A percentile compares a stretch with the other conserved stretches of the same genome.
Conservation (phyloP, 2,113 vertebrate genomes). For the Sterrhoptilus dennistouni region DNA sequence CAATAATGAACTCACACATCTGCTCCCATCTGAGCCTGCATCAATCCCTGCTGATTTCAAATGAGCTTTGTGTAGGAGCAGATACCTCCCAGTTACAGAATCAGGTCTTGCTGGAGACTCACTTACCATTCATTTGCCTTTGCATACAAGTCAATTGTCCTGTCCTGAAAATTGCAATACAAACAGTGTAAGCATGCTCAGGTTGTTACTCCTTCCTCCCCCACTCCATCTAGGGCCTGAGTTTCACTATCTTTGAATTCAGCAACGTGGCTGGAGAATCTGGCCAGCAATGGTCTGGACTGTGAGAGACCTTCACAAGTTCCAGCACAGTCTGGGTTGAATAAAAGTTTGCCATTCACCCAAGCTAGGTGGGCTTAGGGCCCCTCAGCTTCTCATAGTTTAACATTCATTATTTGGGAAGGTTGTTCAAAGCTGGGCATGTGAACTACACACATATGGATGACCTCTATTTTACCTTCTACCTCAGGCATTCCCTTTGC, state of each 20-base stretch:
- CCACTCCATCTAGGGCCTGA: background rate
- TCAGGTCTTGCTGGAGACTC: background rate
- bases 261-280: rapidly evolving
- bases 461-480: background rate
- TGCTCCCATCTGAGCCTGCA: background rate
- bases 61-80: background rate
- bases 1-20: background rate
- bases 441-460: background rate
- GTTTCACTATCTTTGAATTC: background rate
- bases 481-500: background rate
- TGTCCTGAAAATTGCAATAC: constrained; percentile 63
- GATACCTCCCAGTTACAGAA: background rate
- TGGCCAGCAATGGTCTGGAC: background rate
- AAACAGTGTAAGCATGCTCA: constrained; percentile 38
- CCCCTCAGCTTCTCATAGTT: background rate
- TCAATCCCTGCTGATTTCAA: background rate
- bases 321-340: background rate
- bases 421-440: background rate
- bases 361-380: background rate
- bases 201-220: background rate
- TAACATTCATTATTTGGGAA: background rate
- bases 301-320: background rate
- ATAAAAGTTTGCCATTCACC: background rate
- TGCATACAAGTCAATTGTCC: constrained; percentile 75
- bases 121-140: constrained; percentile 78